Percentiles rank a stretch among this genome's conserved stretches.
phyloP scores from a whole-genome alignment of 1,140 invertebrate genomes.

The Heliconius himera region DNA sequence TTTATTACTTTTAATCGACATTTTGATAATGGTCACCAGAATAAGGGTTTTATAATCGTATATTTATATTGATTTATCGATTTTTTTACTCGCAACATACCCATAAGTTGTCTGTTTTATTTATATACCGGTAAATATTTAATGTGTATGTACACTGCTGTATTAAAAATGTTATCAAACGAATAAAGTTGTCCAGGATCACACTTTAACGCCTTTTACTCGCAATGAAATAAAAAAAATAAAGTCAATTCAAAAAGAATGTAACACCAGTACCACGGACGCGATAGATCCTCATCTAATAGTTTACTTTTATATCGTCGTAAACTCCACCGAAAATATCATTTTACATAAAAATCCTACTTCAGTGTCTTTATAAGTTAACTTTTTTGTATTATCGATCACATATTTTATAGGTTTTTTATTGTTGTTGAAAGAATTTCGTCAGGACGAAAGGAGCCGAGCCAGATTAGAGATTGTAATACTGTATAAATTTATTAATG shows the following conservation, averaged over 20 bases:
- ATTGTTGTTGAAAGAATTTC: conserved; percentile 57
- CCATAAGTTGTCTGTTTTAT: neutral
- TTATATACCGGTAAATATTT: neutral
- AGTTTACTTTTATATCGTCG: conserved; percentile 34
- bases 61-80: conserved; percentile 32
- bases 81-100: neutral
- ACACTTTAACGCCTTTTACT: neutral
- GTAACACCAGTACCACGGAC: neutral
- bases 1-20: conserved; percentile 63
- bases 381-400: conserved; percentile 57
- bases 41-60: conserved; percentile 45
- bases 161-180: neutral
- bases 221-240: neutral
- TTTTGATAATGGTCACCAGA: conserved; percentile 51
- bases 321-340: conserved; percentile 47
- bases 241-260: neutral
- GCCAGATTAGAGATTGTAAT: conserved; percentile 68
- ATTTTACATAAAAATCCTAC: conserved; percentile 43
- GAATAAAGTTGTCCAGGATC: neutral
- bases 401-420: conserved; percentile 70
- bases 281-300: neutral
- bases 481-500: conserved; percentile 77
- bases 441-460: conserved; percentile 52
- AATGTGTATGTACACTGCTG: neutral
- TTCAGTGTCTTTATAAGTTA: conserved; percentile 45